These are phyloP conservation scores for Zapornia atra DNA, from an alignment of 2,113 vertebrate species.

Conservation along the genomic window DNA sequence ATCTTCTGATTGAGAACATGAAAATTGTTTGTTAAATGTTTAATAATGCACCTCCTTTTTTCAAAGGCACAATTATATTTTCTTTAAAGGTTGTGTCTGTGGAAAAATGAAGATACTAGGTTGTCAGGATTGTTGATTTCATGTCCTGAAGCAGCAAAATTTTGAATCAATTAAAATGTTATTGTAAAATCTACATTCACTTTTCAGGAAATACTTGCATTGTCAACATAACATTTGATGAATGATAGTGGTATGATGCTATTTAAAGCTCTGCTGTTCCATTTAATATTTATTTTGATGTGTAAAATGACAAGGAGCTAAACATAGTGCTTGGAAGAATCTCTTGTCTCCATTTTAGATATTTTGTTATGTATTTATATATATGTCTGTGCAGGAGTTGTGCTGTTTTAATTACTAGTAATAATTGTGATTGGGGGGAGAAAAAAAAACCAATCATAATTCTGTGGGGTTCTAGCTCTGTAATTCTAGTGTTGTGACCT, in stretches of 20 bases:
- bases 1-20: background rate
- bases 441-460: background rate
- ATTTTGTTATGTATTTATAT: background rate
- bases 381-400: background rate
- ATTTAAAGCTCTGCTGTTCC: background rate
- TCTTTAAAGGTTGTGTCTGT: background rate
- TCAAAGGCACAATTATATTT: background rate
- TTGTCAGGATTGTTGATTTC: background rate
- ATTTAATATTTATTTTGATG: conserved; percentile 7
- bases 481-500: background rate
- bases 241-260: background rate
- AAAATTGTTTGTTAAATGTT: background rate
- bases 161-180: background rate
- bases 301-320: background rate
- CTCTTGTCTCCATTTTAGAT: background rate
- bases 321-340: background rate
- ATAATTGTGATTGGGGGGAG: background rate
- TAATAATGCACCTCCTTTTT: background rate
- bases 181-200: background rate
- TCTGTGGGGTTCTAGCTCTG: background rate
- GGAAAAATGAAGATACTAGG: background rate
- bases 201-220: background rate
- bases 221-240: background rate
- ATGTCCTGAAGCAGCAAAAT: background rate
- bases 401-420: background rate